phyloP scores from a whole-genome alignment of 2,797 vertebrate species.

The Acipenser oxyrinchus region DNA sequence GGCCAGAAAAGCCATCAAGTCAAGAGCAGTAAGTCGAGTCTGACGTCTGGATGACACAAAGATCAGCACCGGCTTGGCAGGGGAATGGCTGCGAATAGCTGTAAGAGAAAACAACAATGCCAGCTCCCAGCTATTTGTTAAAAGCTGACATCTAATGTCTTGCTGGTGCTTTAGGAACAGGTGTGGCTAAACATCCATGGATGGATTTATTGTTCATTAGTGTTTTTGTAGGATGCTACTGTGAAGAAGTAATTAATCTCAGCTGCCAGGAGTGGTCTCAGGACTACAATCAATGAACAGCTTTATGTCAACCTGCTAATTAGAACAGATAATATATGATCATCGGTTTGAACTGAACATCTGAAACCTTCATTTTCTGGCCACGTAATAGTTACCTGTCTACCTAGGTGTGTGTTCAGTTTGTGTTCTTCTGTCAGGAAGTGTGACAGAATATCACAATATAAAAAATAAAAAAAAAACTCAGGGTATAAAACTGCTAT shows the following conservation, averaged over 20 bases:
- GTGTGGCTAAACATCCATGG: slow-evolving; percentile 54
- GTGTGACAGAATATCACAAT: too few relatives aligned
- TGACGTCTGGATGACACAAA: slow-evolving; percentile 95
- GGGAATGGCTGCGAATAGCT: slow-evolving; percentile 94
- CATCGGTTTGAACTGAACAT: slow-evolving; percentile 10
- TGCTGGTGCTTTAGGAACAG: slow-evolving; percentile 62
- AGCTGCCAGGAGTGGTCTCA: slow-evolving; percentile 62
- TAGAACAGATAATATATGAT: slow-evolving; percentile 49
- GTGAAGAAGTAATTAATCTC: slow-evolving; percentile 63
- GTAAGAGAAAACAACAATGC: slow-evolving; percentile 32
- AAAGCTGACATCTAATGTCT: slow-evolving; percentile 55
- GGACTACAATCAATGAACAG: slow-evolving; percentile 68
- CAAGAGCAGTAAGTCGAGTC: slow-evolving; percentile 88
- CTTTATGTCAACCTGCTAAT: slow-evolving; percentile 70
- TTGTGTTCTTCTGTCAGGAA: too few relatives aligned
- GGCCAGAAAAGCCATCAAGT: slow-evolving; percentile 89
- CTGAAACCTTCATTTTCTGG: too few relatives aligned
- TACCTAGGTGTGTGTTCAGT: too few relatives aligned
- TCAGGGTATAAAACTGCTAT: too few relatives aligned
- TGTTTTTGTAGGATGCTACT: slow-evolving; percentile 63
- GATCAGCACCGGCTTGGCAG: slow-evolving; percentile 91
- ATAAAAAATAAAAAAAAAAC: too few relatives aligned
- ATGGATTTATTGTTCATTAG: slow-evolving; percentile 77
- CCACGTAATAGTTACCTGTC: too few relatives aligned
- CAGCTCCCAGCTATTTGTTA: slow-evolving; percentile 34